These are phyloP conservation scores for Manis javanica DNA, from an alignment of 2,797 vertebrate species.

Conservation along the genomic window DNA sequence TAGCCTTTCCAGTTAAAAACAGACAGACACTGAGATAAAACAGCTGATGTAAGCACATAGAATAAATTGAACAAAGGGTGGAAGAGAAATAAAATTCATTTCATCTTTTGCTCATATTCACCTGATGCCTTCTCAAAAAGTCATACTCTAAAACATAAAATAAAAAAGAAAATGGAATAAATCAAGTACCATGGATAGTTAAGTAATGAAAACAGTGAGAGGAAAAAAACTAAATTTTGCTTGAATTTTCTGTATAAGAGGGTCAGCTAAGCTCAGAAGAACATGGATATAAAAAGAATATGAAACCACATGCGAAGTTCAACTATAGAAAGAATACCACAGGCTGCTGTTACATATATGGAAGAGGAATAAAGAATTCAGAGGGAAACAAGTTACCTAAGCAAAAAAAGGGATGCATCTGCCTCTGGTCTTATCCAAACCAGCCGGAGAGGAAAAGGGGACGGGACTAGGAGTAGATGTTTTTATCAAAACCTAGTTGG, in stretches of 20 bases:
- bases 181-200: neutral
- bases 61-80: neutral
- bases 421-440: neutral
- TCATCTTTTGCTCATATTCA: neutral
- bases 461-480: neutral
- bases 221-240: neutral
- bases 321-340: neutral
- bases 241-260: neutral
- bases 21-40: neutral
- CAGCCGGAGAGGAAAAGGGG: neutral
- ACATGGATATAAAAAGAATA: neutral
- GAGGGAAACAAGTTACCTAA: neutral
- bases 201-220: neutral
- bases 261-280: neutral
- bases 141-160: neutral
- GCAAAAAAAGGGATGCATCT: no score
- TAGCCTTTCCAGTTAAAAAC: neutral
- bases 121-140: neutral
- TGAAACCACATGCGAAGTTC: neutral
- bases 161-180: neutral
- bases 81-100: neutral
- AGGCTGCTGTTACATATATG: neutral
- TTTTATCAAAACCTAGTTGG: neutral
- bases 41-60: neutral
- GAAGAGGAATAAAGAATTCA: neutral